Conservation (phyloP, 2,888 invertebrate genomes). For the Callimorpha dominula region DNA sequence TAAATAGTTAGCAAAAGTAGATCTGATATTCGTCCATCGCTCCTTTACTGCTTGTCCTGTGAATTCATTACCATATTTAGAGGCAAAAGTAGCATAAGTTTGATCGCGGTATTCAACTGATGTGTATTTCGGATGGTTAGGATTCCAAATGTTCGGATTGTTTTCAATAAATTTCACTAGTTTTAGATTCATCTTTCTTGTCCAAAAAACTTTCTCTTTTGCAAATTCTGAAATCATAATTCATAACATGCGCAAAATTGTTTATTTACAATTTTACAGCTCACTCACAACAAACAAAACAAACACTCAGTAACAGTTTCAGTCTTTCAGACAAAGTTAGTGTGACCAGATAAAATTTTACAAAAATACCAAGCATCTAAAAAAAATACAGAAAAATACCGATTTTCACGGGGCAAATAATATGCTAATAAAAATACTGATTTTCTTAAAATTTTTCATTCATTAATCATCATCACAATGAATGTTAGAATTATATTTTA, state of each 20-base stretch:
- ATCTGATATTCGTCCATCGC: slow-evolving; percentile 82
- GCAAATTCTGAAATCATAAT: slow-evolving; percentile 75
- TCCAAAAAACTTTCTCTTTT: slow-evolving; percentile 83
- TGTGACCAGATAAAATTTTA: too few species aligned
- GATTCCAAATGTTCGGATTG: slow-evolving; percentile 79
- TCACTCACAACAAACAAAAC: not conserved
- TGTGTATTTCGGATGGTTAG: slow-evolving; percentile 78
- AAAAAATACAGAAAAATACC: too few species aligned
- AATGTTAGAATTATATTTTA: too few species aligned
- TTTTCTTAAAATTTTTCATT: too few species aligned
- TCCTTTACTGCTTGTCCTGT: slow-evolving; percentile 81
- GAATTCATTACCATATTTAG: slow-evolving; percentile 74
- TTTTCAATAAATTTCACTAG: slow-evolving; percentile 77
- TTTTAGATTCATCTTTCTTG: slow-evolving; percentile 78
- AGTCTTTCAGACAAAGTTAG: too few species aligned
- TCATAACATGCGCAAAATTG: not conserved
- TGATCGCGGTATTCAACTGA: slow-evolving; percentile 70
- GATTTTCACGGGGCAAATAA: too few species aligned
- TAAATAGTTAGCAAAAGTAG: slow-evolving; percentile 78
- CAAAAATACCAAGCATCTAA: too few species aligned
- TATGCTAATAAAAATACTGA: too few species aligned
- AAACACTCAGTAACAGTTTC: too few species aligned
- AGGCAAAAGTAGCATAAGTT: slow-evolving; percentile 77
- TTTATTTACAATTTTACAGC: not conserved
- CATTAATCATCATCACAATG: too few species aligned